Conservation (phyloP, 2,888 invertebrate genomes). For the Nephrocerus scutellatus region DNA sequence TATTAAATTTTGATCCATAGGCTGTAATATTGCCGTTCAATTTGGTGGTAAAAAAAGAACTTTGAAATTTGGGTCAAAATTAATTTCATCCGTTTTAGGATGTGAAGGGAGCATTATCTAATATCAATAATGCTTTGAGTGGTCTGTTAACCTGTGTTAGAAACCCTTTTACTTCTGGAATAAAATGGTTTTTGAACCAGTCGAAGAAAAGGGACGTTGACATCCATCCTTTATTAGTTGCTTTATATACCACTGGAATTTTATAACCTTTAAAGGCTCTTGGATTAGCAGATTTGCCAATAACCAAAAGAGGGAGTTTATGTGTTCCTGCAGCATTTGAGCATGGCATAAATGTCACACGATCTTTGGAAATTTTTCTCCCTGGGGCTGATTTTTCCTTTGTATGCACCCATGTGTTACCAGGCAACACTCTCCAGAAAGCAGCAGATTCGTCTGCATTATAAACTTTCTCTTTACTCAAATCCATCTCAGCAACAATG, state of each 20-base stretch:
- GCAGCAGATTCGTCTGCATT: constrained; percentile 24
- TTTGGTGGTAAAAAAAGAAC: constrained; percentile 20
- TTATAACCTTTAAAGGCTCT: constrained; percentile 18
- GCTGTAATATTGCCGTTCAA: constrained; percentile 22
- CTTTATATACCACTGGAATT: constrained; percentile 21
- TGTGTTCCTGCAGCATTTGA: constrained; percentile 24
- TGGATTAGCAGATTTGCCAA: constrained; percentile 19
- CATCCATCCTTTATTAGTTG: too few relatives aligned
- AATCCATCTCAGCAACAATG: constrained; percentile 15
- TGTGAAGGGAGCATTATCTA: constrained; percentile 21
- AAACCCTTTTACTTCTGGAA: constrained; percentile 18
- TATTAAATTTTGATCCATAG: constrained; percentile 22
- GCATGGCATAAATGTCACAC: constrained; percentile 21
- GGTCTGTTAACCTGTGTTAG: constrained; percentile 18
- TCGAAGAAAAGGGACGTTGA: constrained; percentile 18
- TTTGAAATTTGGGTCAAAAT: constrained; percentile 12
- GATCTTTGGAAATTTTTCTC: constrained; percentile 19
- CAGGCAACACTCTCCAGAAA: constrained; percentile 24
- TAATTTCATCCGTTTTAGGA: constrained; percentile 15
- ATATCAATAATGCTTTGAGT: constrained; percentile 21
- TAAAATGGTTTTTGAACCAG: constrained; percentile 24
- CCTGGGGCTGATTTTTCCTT: constrained; percentile 15
- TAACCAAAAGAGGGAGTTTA: too few relatives aligned
- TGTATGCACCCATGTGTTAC: constrained; percentile 17
- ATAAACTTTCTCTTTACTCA: constrained; percentile 20